phyloP scores from a whole-genome alignment of 2,797 vertebrate genomes.

The Clarias platycephalus region DNA sequence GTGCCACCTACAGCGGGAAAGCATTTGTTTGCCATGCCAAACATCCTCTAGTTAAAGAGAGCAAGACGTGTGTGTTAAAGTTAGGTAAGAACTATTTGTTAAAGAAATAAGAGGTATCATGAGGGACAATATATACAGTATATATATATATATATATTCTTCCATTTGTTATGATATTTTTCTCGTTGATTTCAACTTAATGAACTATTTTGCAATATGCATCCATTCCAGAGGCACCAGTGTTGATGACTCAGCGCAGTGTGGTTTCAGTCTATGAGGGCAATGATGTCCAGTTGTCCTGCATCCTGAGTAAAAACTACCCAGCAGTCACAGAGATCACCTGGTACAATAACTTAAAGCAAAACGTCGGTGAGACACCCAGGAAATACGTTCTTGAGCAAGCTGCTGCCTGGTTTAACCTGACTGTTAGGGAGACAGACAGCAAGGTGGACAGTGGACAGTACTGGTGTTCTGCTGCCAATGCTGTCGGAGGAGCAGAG shows the following conservation, averaged over 20 bases:
- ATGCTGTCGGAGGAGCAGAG: conserved; percentile 82
- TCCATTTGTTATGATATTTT: not conserved
- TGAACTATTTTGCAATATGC: not conserved
- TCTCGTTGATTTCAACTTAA: not conserved
- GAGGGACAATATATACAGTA: not conserved
- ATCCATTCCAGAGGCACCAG: conserved; percentile 74
- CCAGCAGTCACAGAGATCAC: conserved; percentile 68
- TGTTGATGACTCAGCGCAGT: conserved; percentile 73
- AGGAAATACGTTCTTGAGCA: conserved; percentile 76
- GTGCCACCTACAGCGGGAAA: conserved; percentile 66
- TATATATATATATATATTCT: not conserved
- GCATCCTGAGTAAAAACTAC: conserved; percentile 68
- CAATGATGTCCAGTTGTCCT: conserved; percentile 78
- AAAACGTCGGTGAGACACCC: conserved; percentile 65
- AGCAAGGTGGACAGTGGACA: conserved; percentile 75
- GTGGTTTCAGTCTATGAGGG: conserved; percentile 82
- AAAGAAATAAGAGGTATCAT: not conserved
- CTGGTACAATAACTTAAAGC: conserved; percentile 80
- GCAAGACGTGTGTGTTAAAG: conserved; percentile 73
- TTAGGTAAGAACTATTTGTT: conserved; percentile 71
- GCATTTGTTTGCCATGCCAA: conserved; percentile 78
- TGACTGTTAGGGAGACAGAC: conserved; percentile 76
- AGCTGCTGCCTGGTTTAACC: conserved; percentile 75
- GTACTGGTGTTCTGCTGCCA: conserved; percentile 82
- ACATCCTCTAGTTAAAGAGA: conserved; percentile 74